Evolutionary conservation across 2,888 invertebrate genomes (phyloP).

Genomic region (Stenotaenia linearis): DNA sequence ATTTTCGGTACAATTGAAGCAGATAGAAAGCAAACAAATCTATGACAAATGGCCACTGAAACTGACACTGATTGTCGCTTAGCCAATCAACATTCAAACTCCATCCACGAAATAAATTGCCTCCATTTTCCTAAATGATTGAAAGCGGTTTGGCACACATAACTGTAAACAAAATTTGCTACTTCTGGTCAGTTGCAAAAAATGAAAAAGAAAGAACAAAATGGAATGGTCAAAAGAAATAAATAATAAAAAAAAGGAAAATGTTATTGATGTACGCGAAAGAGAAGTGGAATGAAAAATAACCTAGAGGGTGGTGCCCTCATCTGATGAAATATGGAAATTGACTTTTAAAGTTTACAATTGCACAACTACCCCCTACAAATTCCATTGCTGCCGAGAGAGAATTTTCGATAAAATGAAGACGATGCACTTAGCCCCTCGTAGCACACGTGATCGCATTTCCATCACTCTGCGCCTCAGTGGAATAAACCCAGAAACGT

Average conservation of each 20-base stretch:
- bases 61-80: slow-evolving; percentile 12
- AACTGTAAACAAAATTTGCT: slow-evolving; percentile 5
- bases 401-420: neutral
- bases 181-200: neutral
- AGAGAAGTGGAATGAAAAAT: neutral
- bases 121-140: neutral
- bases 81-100: neutral
- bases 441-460: slow-evolving; percentile 11
- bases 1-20: slow-evolving; percentile 26
- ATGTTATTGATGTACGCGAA: neutral
- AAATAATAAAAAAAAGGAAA: neutral
- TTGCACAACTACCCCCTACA: neutral
- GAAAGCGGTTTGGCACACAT: neutral
- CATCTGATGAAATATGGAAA: slow-evolving; percentile 9
- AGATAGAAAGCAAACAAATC: slow-evolving; percentile 23
- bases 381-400: neutral
- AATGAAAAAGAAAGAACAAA: neutral
- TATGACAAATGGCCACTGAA: slow-evolving; percentile 26
- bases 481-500: neutral
- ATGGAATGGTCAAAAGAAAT: neutral
- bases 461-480: neutral
- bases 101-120: neutral
- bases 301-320: slow-evolving; percentile 10
- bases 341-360: slow-evolving; percentile 24
- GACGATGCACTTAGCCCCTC: neutral